Evolutionary conservation across 2,888 invertebrate genomes (phyloP), one percentile per base, ranked within the genome.

Genomic region (Biston betularia): DNA sequence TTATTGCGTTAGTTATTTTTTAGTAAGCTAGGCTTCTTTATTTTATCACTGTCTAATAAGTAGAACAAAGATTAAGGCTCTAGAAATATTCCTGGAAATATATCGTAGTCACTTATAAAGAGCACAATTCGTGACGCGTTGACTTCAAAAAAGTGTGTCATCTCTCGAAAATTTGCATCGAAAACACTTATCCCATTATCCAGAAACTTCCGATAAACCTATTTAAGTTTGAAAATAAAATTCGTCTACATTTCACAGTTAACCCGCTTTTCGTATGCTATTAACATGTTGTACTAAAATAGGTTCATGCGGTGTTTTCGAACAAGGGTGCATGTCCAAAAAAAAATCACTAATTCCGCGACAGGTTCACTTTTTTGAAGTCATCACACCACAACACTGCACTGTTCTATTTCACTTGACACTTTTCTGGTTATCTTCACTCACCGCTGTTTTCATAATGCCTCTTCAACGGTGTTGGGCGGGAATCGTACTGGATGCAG

Each of bases 371-470:
- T 88, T 89, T 90, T 92, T 90, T 89, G 91, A 92, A 92, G 90
- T 86, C 89, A 84, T 81, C 86, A 88, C 88, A 83, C 80, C 80
- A 86, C 84, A 77, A 58, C 86, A 85, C 86, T 84, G 72, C 83
- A 88, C 87, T 83, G 73, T 86, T 46, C 35, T 24, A 33, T 54
- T 54, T 55, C 62, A 63, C 63, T 69, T 57, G 35, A 48, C 54
- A 68, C 58, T 52, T 61, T 45, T 45, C 14, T 42, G 60, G 50
- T 71, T 63, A 64, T 70, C 63, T 63, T 38, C 86, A 92, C 93
- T 93, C 93, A 93, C 93, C 92, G 92, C 81, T 84, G 75, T 90
- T 88, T 87, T 93, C 93, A 93, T 93, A 76, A 82, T 92, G 92
- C 89, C 90, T 92, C 92, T 90, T 86, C 88, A 83, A 87, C 84